Evolutionary conservation across 2,888 invertebrate species (phyloP), one percentile per base, ranked within the genome.

Genomic region (Gymnocheta viridis): DNA sequence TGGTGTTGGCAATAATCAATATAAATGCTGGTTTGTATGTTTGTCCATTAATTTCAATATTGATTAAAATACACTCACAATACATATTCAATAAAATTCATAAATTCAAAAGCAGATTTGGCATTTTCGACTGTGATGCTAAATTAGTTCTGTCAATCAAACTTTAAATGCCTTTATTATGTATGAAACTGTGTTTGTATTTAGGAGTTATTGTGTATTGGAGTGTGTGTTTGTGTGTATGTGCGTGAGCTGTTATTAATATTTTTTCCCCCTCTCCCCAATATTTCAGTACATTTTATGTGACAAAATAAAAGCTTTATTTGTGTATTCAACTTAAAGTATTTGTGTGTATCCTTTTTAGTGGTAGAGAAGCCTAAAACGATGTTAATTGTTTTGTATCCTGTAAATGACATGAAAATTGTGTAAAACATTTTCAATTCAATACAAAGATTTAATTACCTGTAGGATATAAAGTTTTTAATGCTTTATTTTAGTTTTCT

Each of bases 121-220:
- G 24, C 67, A 62, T 60, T 41, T 82, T 82, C 60, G 76, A 80
- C 77, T 85, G 67, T 78, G 78, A 78, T 81, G 77, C 81, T 81
- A 83, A 85, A 85, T 85, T 85, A 85, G 85, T 83, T 85, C 85
- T 85, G 85, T 83, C 85, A 85, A 83, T 85, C 85, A 85, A 82
- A 82, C 35, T 73, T 54, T 67, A 78, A 76, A 82, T 73, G 78
- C 35, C 79, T 69, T 72, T 49, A 60, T 77, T 77, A 49, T 35
- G 1, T 19, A 35, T 49, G 32, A 7, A 22, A 35, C 4, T 49
- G 35, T 19, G 29, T 38, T 38, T 38, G 38, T 2, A 14, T 38
- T 12, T 38, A 38, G 12, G 38, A 12, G 14, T 4, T 9, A 14
- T 1, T 12, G 9, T 38, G 38, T 9, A 7, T 9, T 19, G 2